A percentile compares a stretch with the other conserved stretches of the same genome.
Conservation (phyloP, 2,797 vertebrate species). For the Aythya fuligula region DNA sequence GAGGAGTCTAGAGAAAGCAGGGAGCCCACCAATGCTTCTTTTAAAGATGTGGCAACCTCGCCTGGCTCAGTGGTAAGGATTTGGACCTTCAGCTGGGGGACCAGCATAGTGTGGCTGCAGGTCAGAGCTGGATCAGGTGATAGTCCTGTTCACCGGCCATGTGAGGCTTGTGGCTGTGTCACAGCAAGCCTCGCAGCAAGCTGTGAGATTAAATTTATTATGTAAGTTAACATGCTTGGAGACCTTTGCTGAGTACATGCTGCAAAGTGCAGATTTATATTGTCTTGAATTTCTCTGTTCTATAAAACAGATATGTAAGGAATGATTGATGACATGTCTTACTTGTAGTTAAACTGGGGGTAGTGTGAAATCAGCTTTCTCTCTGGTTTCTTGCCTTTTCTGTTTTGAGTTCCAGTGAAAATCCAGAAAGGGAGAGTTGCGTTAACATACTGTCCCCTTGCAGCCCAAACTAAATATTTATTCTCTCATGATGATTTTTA, state of each 20-base stretch:
- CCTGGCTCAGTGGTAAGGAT: not conserved
- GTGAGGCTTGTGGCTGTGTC: not conserved
- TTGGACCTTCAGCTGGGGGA: not conserved
- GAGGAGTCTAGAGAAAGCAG: not conserved
- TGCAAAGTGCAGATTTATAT: not conserved
- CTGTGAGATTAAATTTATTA: not conserved
- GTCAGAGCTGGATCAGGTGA: not conserved
- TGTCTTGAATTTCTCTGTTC: not conserved
- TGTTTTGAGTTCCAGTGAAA: not conserved
- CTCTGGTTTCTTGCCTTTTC: not conserved
- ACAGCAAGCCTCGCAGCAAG: not conserved
- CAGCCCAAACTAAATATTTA: slow-evolving; percentile 48
- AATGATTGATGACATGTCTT: not conserved
- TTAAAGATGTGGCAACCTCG: not conserved
- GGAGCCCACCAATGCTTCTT: not conserved
- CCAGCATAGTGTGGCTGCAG: not conserved
- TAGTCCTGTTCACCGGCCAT: not conserved
- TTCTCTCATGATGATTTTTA: slow-evolving; percentile 31
- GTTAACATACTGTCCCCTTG: not conserved
- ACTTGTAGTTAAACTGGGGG: not conserved
- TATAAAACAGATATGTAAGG: not conserved
- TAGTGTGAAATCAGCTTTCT: not conserved
- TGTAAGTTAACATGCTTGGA: not conserved
- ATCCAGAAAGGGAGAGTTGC: not conserved
- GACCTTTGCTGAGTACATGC: not conserved